Percentiles rank a stretch among this genome's conserved stretches.
Evolutionary conservation across 1,140 invertebrate species (phyloP).

Genomic region (Heliconius melpomene): DNA sequence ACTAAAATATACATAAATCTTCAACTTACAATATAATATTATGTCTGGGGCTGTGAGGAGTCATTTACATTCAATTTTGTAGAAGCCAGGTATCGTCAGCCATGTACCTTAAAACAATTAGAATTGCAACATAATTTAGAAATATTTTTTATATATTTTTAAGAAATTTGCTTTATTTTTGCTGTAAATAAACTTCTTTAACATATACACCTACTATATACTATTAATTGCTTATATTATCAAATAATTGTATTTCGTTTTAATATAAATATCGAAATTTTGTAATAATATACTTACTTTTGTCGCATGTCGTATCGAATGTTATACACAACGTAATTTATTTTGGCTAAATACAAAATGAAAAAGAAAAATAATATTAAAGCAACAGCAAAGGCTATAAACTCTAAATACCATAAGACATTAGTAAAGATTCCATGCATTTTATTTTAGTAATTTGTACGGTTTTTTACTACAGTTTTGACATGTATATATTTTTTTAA

Average conservation of each 20-base stretch:
- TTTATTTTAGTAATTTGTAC: conserved; percentile 24
- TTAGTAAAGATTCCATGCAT: conserved; percentile 65
- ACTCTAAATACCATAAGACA: conserved; percentile 70
- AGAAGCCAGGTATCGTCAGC: conserved; percentile 67
- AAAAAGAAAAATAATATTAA: conserved; percentile 63
- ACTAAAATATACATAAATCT: neutral
- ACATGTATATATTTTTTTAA: neutral
- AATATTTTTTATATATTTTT: neutral
- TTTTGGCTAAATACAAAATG: conserved; percentile 60
- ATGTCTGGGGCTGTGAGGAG: conserved; percentile 30
- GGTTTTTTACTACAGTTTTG: conserved; percentile 3
- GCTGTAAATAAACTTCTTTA: too few relatives aligned
- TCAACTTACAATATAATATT: conserved; percentile 48
- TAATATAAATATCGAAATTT: too few relatives aligned
- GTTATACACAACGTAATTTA: conserved; percentile 64
- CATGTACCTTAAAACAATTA: conserved; percentile 53
- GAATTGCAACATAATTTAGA: neutral
- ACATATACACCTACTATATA: too few relatives aligned
- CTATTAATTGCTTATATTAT: too few relatives aligned
- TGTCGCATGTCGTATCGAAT: conserved; percentile 53
- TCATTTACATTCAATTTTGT: conserved; percentile 49
- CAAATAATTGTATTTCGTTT: too few relatives aligned
- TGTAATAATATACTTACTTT: conserved; percentile 55
- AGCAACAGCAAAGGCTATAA: conserved; percentile 57
- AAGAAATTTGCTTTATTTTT: too few relatives aligned